Conservation (phyloP, 2,797 vertebrate species). For the Pangasius macronema region DNA sequence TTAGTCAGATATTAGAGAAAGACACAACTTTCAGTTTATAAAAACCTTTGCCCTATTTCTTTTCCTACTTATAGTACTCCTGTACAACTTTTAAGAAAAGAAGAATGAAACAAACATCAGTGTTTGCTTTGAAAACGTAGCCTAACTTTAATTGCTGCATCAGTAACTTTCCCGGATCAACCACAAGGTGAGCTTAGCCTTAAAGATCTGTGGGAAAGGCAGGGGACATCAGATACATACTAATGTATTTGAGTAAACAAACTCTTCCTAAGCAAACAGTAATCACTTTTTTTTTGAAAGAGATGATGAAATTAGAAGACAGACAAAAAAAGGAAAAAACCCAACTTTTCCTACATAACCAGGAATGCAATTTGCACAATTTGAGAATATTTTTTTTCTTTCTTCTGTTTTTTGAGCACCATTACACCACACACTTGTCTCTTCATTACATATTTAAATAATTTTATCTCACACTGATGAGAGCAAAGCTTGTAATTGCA, state of each 20-base stretch:
- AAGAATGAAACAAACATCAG: slow-evolving; percentile 49
- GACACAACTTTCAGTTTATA: slow-evolving; percentile 2
- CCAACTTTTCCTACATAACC: slow-evolving; percentile 48
- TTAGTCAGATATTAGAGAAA: slow-evolving; percentile 1
- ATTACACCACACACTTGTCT: slow-evolving; percentile 68
- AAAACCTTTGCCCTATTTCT: slow-evolving; percentile 31
- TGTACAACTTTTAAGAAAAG: slow-evolving; percentile 49
- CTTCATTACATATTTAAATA: slow-evolving; percentile 78
- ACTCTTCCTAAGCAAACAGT: slow-evolving; percentile 30
- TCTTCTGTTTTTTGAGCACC: slow-evolving; percentile 50
- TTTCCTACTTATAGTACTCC: not conserved
- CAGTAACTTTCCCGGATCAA: slow-evolving; percentile 54
- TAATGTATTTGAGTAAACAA: slow-evolving; percentile 54
- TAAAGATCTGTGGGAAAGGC: slow-evolving; percentile 50
- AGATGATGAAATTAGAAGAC: slow-evolving; percentile 43
- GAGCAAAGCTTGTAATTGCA: slow-evolving; percentile 79
- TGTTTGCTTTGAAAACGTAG: slow-evolving; percentile 51
- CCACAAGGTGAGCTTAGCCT: slow-evolving; percentile 57
- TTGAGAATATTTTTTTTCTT: slow-evolving; percentile 48
- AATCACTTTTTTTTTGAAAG: slow-evolving; percentile 31
- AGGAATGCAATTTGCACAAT: slow-evolving; percentile 59
- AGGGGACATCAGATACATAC: slow-evolving; percentile 49
- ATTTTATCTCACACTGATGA: slow-evolving; percentile 84
- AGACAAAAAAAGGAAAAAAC: not conserved
- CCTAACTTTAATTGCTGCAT: slow-evolving; percentile 49